Conservation (phyloP, 2,113 vertebrate genomes). For the Tilapia sparmanii region DNA sequence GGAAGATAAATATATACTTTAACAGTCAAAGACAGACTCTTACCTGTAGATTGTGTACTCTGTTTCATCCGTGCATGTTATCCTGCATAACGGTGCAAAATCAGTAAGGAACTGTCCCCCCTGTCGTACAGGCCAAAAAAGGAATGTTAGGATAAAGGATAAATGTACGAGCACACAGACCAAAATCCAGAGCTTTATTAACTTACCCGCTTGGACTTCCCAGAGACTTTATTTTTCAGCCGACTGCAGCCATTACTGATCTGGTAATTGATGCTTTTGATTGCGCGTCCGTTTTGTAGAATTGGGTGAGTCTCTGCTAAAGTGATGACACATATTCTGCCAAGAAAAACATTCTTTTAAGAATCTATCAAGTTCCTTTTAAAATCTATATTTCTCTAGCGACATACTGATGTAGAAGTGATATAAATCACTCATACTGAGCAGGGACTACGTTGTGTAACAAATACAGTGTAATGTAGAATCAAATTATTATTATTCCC, state of each 20-base stretch:
- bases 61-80: constrained; percentile 84
- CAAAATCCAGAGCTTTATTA: not conserved
- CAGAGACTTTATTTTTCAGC: constrained; percentile 94
- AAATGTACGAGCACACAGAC: not conserved
- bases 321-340: constrained; percentile 91
- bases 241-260: constrained; percentile 95
- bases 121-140: constrained; percentile 46
- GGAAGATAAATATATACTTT: not conserved
- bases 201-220: constrained; percentile 93
- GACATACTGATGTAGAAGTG: not conserved
- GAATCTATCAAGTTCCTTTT: not conserved
- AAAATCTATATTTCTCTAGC: not conserved
- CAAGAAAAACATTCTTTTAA: not conserved
- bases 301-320: constrained; percentile 91
- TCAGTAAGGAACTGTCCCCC: constrained; percentile 97
- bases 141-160: not conserved
- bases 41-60: constrained; percentile 94
- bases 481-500: not conserved
- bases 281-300: constrained; percentile 80
- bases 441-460: not conserved
- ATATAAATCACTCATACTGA: not conserved
- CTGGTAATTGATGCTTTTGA: constrained; percentile 88
- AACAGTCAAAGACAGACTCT: not conserved
- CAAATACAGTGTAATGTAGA: not conserved
- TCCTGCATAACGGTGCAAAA: constrained; percentile 89